phyloP scores from a whole-genome alignment of 2,797 vertebrate genomes.

The Gymnothorax reevesii region DNA sequence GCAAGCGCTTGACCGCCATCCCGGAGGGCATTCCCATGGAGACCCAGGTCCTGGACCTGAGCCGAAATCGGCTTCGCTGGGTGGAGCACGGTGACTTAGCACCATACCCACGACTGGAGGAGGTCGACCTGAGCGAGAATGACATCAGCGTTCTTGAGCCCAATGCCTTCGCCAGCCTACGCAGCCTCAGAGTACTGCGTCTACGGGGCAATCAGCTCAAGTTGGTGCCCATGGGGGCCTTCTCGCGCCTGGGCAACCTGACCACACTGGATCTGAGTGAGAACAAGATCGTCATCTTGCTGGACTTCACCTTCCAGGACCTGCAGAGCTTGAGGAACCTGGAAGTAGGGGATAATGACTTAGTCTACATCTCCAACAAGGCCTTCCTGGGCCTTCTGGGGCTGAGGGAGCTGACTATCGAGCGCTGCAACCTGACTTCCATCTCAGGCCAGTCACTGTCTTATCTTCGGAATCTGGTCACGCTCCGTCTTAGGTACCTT shows the following conservation, averaged over 20 bases:
- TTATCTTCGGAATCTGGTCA: constrained; percentile 85
- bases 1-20: constrained; percentile 83
- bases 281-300: constrained; percentile 93
- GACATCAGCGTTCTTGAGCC: constrained; percentile 90
- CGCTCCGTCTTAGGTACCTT: constrained; percentile 87
- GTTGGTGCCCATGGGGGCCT: constrained; percentile 90
- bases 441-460: constrained; percentile 90
- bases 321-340: constrained; percentile 82
- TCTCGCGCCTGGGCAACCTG: constrained; percentile 87
- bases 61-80: constrained; percentile 92
- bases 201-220: constrained; percentile 90
- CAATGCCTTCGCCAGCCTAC: constrained; percentile 87
- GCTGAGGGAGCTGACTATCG: constrained; percentile 87
- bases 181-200: constrained; percentile 80
- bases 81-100: constrained; percentile 87
- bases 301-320: constrained; percentile 95
- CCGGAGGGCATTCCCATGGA: constrained; percentile 88
- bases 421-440: constrained; percentile 93
- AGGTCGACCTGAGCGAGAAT: constrained; percentile 94
- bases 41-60: constrained; percentile 87
- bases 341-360: constrained; percentile 95
- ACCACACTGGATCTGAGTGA: constrained; percentile 92
- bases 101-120: constrained; percentile 81
- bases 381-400: constrained; percentile 89
- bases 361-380: constrained; percentile 96